Conservation (phyloP, 2,113 vertebrate genomes). For the Pontoporia blainvillei region DNA sequence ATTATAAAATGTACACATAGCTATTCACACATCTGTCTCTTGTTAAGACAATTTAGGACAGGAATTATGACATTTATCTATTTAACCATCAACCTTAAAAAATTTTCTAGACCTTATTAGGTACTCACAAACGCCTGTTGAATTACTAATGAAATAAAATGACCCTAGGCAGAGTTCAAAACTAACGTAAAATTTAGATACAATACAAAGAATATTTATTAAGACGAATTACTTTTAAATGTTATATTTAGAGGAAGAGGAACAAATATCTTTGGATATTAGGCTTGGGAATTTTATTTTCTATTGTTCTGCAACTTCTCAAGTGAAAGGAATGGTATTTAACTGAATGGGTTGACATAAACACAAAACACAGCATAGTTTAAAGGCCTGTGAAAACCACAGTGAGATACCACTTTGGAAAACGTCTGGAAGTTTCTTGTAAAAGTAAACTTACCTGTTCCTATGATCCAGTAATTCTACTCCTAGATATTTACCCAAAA, state of each 20-base stretch:
- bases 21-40: neutral
- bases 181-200: neutral
- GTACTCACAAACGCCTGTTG: neutral
- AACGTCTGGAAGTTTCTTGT: neutral
- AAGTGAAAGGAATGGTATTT: neutral
- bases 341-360: neutral
- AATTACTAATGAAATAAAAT: neutral
- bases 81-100: neutral
- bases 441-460: neutral
- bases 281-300: neutral
- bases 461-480: neutral
- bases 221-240: neutral
- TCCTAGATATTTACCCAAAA: neutral
- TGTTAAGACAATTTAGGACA: neutral
- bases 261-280: neutral
- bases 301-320: neutral
- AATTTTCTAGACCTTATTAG: neutral
- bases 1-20: neutral
- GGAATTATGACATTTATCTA: neutral
- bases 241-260: neutral
- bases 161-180: neutral
- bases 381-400: neutral
- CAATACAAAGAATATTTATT: neutral
- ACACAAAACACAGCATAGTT: neutral
- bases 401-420: neutral